Percentiles rank a stretch among this genome's conserved stretches.
phyloP scores from a whole-genome alignment of 2,113 vertebrate genomes.

The Platichthys stellatus region DNA sequence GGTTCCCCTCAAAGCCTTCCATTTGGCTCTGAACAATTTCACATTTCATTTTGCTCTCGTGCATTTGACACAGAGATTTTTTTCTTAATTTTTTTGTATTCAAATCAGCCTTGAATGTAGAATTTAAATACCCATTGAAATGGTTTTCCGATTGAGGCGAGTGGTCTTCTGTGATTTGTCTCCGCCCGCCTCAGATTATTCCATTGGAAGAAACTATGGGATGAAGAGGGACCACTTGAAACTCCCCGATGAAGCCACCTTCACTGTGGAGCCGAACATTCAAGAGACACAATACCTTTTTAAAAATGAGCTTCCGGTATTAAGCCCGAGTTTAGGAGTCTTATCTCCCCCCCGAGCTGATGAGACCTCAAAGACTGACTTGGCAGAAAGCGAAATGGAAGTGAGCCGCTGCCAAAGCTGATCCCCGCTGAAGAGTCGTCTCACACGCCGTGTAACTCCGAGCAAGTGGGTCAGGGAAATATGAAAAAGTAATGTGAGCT shows the following conservation, averaged over 20 bases:
- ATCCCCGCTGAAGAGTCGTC: conserved; percentile 64
- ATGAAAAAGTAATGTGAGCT: conserved; percentile 74
- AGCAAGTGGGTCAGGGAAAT: conserved; percentile 81
- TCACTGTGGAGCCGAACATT: conserved; percentile 43
- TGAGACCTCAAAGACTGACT: conserved; percentile 74
- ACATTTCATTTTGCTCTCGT: conserved; percentile 68
- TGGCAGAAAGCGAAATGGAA: conserved; percentile 68
- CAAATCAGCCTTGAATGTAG: conserved; percentile 59
- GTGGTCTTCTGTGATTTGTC: conserved; percentile 22
- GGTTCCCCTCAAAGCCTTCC: conserved; percentile 54
- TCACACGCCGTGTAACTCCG: conserved; percentile 54
- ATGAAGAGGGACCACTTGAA: conserved; percentile 34
- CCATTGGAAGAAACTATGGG: conserved; percentile 28
- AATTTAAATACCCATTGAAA: conserved; percentile 65
- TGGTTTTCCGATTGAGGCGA: conserved; percentile 39
- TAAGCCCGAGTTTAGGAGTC: conserved; percentile 68
- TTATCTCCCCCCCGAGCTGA: conserved; percentile 66
- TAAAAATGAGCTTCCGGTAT: conserved; percentile 72
- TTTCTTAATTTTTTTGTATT: conserved; percentile 53
- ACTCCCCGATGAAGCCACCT: conserved; percentile 49
- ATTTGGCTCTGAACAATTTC: conserved; percentile 70
- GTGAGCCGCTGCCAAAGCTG: conserved; percentile 53
- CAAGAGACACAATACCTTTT: conserved; percentile 60
- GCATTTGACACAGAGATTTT: conserved; percentile 61
- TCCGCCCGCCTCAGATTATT: conserved; percentile 34